Evolutionary conservation across 1,140 invertebrate species (phyloP), one percentile per base, ranked within the genome.

Genomic region (Brachionus paranguensis): DNA sequence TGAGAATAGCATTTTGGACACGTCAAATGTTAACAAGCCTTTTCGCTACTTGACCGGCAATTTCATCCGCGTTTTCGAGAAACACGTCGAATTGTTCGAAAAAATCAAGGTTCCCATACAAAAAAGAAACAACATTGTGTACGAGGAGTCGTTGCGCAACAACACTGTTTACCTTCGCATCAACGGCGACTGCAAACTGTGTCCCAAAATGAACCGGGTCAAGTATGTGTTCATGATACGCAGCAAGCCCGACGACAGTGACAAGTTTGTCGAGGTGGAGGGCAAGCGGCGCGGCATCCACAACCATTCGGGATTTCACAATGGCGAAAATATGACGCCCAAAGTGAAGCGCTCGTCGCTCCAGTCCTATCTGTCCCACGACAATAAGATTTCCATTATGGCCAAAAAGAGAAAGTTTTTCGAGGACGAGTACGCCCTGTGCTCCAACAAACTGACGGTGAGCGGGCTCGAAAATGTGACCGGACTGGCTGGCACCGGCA

Each of bases 71-170:
- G 72, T 76, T 2, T 76, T 76, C 24, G 72, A 76, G 50, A 76
- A 76, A 47, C 72, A 76, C 33, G 72, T 76, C 1, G 72, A 76
- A 53, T 6, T 50, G 8, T 76, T 50, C 72, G 72, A 76, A 50
- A 76, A 76, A 50, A 76, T 76, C 7, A 76, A 76, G 33, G 45
- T 76, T 47, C 72, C 72, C 1, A 76, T 76, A 50, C 72, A 76
- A 53, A 76, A 76, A 50, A 76, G 72, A 50, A 76, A 76, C 50
- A 76, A 76, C 43, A 76, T 76, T 47, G 72, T 76, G 8, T 76
- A 76, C 11, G 72, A 76, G 12, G 72, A 76, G 27, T 76, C 72
- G 29, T 29, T 76, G 43, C 20, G 72, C 14, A 76, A 76, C 50
- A 76, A 76, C 20, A 76, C 72, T 10, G 72, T 76, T 14, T 76